phyloP scores from a whole-genome alignment of 2,888 invertebrate genomes.

The Noctua pronuba region DNA sequence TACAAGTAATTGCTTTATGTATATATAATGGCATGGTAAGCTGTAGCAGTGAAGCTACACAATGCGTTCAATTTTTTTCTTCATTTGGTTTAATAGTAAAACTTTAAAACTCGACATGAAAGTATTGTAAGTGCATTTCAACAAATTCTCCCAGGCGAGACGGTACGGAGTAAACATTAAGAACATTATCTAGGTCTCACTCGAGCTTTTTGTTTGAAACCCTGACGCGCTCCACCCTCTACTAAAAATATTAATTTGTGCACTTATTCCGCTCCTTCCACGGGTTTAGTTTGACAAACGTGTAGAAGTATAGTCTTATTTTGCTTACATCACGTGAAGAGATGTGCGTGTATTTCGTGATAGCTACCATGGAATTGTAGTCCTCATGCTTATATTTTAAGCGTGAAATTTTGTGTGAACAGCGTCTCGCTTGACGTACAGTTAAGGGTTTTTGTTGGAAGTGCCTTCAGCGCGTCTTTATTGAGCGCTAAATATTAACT shows the following conservation, averaged over 20 bases:
- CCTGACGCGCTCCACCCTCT: constrained; percentile 22
- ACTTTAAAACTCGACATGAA: neutral
- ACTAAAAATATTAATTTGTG: constrained; percentile 63
- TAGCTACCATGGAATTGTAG: no score
- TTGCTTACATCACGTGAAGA: no score
- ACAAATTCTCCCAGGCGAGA: neutral
- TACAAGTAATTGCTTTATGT: no score
- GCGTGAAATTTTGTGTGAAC: no score
- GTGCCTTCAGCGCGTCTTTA: neutral
- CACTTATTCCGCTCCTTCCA: constrained; percentile 1
- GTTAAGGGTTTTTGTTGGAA: neutral
- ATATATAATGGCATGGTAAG: neutral
- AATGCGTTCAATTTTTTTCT: neutral
- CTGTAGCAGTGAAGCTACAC: neutral
- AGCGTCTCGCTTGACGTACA: neutral
- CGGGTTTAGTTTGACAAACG: neutral
- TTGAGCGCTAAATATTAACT: neutral
- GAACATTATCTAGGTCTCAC: constrained; percentile 1
- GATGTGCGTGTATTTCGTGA: no score
- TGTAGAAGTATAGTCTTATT: neutral
- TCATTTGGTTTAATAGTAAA: neutral
- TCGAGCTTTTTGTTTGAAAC: constrained; percentile 2
- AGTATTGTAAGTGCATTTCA: neutral
- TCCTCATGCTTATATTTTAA: neutral
- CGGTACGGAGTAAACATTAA: neutral